Evolutionary conservation across 2,797 vertebrate species (phyloP).

Genomic region (Vireo griseus): DNA sequence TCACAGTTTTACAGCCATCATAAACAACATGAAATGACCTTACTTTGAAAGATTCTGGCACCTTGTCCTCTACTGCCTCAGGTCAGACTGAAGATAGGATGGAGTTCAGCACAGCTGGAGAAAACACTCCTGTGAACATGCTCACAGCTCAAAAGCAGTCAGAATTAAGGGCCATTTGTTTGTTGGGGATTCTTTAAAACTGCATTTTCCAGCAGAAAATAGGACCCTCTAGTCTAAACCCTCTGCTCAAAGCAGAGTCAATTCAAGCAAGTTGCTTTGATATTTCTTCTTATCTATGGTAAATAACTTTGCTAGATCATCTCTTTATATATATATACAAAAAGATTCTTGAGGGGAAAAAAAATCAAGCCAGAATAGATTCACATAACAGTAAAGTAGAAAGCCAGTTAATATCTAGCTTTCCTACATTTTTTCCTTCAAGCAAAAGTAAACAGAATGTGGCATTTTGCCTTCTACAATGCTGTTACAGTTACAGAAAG

Average conservation of each 20-base stretch:
- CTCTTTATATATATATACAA: neutral
- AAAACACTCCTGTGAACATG: neutral
- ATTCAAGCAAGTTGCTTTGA: neutral
- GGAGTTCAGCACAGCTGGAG: neutral
- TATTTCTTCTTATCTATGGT: neutral
- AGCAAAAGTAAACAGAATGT: neutral
- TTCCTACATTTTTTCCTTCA: neutral
- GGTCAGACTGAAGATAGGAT: neutral
- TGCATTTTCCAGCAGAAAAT: neutral
- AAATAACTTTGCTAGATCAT: neutral
- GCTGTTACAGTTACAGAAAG: neutral
- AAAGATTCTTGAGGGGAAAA: neutral
- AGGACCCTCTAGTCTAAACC: rapidly evolving
- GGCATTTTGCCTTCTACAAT: neutral
- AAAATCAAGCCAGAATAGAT: neutral
- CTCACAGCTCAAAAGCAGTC: neutral
- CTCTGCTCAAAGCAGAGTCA: neutral
- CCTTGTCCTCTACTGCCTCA: neutral
- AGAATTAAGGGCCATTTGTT: neutral
- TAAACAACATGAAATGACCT: neutral
- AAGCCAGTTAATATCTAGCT: neutral
- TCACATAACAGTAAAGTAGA: neutral
- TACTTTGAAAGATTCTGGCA: neutral
- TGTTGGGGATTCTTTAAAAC: neutral
- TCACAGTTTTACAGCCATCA: neutral